Conservation (phyloP, 2,888 invertebrate species). For the Actias luna region DNA sequence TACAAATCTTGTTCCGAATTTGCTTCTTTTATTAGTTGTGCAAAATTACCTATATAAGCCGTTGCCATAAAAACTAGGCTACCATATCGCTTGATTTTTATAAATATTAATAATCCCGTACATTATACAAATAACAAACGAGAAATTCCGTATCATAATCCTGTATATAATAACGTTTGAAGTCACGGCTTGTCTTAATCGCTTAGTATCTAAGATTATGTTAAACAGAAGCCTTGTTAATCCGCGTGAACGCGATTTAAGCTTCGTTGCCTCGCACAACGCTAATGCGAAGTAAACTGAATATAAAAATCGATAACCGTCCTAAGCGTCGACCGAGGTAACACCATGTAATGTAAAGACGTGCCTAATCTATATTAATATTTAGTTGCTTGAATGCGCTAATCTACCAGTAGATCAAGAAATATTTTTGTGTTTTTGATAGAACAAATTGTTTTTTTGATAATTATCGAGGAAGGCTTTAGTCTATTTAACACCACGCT, state of each 20-base stretch:
- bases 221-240: slow-evolving; percentile 1
- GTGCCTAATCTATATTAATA: background rate
- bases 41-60: no score
- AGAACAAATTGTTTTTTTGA: no score
- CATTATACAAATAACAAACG: background rate
- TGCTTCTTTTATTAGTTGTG: no score
- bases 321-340: background rate
- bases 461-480: no score
- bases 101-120: no score
- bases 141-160: background rate
- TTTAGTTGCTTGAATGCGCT: no score
- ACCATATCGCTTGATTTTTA: background rate
- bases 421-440: no score
- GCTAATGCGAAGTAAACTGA: slow-evolving; percentile 23
- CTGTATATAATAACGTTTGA: background rate
- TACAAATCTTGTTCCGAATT: no score
- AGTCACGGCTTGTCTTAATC: background rate
- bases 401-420: no score
- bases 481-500: no score
- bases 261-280: slow-evolving; percentile 21
- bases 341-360: background rate
- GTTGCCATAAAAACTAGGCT: background rate
- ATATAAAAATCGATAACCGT: slow-evolving; percentile 33
- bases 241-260: slow-evolving; percentile 16
- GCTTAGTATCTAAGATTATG: background rate